Evolutionary conservation across 2,888 invertebrate genomes (phyloP).

Genomic region (Apantesis nais): DNA sequence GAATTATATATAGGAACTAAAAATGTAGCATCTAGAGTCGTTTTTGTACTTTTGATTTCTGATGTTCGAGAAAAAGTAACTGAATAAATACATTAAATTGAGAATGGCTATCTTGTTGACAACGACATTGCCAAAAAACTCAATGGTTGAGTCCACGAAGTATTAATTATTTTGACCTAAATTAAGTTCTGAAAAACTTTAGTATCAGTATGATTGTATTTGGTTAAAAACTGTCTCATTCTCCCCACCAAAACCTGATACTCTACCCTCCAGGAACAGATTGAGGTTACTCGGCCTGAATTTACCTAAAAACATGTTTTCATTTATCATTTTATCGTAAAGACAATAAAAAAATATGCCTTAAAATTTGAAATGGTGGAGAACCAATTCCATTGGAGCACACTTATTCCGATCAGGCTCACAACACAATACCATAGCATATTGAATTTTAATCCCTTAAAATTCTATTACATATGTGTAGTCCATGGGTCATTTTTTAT

Average conservation of each 20-base stretch:
- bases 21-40: no score
- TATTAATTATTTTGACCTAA: no score
- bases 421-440: not conserved
- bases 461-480: not conserved
- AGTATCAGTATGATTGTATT: not conserved
- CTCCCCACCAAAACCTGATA: no score
- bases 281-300: not conserved
- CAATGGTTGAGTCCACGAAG: no score
- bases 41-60: no score
- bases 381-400: not conserved
- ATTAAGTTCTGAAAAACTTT: not conserved
- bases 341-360: not conserved
- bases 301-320: not conserved
- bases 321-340: not conserved
- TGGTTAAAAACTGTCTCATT: not conserved
- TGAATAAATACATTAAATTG: no score
- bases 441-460: not conserved
- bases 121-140: no score
- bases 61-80: no score
- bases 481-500: not conserved
- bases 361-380: not conserved
- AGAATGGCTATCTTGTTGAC: no score
- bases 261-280: not conserved
- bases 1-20: no score
- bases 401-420: not conserved